Conservation (phyloP, 2,797 vertebrate species). For the Gastrophryne carolinensis region DNA sequence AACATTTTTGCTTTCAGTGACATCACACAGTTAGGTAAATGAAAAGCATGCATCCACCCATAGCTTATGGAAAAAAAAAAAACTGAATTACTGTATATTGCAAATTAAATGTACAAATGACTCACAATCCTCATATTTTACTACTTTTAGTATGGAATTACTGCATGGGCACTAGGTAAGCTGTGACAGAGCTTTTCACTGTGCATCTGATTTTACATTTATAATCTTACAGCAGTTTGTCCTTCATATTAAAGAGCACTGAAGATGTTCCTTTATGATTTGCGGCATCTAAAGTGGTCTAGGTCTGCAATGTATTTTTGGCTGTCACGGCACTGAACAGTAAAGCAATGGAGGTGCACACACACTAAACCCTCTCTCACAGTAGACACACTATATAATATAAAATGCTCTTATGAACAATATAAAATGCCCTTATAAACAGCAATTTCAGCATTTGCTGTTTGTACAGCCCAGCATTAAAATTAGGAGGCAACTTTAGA, state of each 20-base stretch:
- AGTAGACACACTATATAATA: slow-evolving; percentile 14
- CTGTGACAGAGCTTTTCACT: too few species aligned
- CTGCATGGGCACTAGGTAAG: too few species aligned
- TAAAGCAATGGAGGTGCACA: slow-evolving; percentile 10
- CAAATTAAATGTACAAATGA: too few species aligned
- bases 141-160: too few species aligned
- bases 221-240: too few species aligned
- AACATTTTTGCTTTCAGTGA: too few species aligned
- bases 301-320: not conserved
- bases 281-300: not conserved
- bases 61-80: too few species aligned
- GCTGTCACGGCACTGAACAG: not conserved
- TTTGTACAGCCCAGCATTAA: not conserved
- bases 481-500: not conserved
- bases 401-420: not conserved
- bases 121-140: too few species aligned
- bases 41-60: too few species aligned
- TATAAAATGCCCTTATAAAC: not conserved
- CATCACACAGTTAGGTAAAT: too few species aligned
- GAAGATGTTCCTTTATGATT: not conserved
- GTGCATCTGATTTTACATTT: not conserved
- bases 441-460: not conserved
- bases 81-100: too few species aligned
- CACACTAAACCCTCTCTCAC: slow-evolving; percentile 26
- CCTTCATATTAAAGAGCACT: too few species aligned